Base-by-base conservation (phyloP, 2,888 invertebrate species). In the Drosophila rellima region DNA sequence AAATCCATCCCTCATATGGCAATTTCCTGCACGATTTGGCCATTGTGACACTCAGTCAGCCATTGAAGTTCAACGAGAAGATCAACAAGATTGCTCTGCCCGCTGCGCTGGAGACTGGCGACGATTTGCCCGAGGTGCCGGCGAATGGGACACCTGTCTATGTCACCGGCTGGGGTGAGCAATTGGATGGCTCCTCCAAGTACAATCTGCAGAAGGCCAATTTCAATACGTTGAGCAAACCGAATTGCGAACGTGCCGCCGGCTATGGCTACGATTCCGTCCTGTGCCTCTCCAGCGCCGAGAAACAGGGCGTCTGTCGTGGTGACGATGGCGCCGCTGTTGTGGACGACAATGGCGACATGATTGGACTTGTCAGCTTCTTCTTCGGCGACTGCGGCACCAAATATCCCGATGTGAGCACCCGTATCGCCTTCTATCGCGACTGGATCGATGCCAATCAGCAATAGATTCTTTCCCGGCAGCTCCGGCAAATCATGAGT, bases 261-360 rank as follows among this genome's bases (percentile, higher is more conserved):
- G 91, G 90, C 13, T 90, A 72, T 56, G 91, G 91, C 13, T 89
- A 90, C n/a, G 67, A 70, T 0, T 87, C 89, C 0, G 67, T 81
- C 0, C 51, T 91, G 17, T 92, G 92, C 64, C 73, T 92, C 56
- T 35, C 68, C 13, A 89, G 90, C 39, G 60, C 51, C 13, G 78
- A 68, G 18, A 74, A 86, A 6, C 74, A 88, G 65, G 92, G 92
- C 18, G 82, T 90, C 17, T 91, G 91, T 47, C 82, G 83, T 20
- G 92, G 91, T 1, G 92, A 92, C 70, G 88, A 87, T 33, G 92
- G 92, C 7, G 85, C 85, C 7, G 82, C 87, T n/a, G 87, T 90
- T 35, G 82, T 91, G 10, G 78, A 80, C 1, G 89, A 86, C 11
- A 20, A 78, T 0, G 62, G 74, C 0, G 72, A 78, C 54, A 54